Base-by-base conservation (phyloP, 2,113 vertebrate genomes). In the Tonatia bakeri region DNA sequence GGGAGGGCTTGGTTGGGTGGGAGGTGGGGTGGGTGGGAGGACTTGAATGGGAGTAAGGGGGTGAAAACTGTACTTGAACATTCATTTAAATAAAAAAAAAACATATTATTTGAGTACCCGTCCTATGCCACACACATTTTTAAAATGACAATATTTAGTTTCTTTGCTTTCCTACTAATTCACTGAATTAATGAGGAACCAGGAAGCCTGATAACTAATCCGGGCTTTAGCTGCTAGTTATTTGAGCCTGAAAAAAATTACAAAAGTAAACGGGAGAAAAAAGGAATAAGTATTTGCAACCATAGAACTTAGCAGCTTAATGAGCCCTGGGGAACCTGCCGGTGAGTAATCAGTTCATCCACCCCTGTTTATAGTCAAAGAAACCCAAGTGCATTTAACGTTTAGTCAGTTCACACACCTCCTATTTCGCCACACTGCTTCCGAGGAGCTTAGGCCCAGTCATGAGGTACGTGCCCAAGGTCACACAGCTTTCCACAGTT, bases 171-270 rank as follows among this genome's bases (percentile, higher is more conserved):
- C 90, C 86, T 65, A 75, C 28, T 50, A 80, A 52, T 43, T 89
- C 43, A n/a, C 70, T 56, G 40, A 80, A n/a, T 81, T 31, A 92
- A 84, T 67, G n/a, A 96, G 84, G 94, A 96, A 96, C 90, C 52
- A 94, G 92, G 26, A 87, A 91, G 28, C 81, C 83, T 47, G 11
- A 7, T 77, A 87, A 89, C 52, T 87, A 80, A 91, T 52, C 90
- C 40, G 36, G 50, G 56, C 31, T 95, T 75, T 84, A 87, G 87
- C 50, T 94, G 72, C 59, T 88, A 50, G 76, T 92, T 90, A 93
- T 50, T 52, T 92, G 88, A 92, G 76, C 70, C 61, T 84, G 87
- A 75, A 82, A 93, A 87, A 93, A 43, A 93, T 89, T 75, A 72
- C n/a, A 89, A 84, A 43, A 45, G 33, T 40, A 70, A 67, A 77